Conservation (phyloP, 2,113 vertebrate species). For the Labeo catla region DNA sequence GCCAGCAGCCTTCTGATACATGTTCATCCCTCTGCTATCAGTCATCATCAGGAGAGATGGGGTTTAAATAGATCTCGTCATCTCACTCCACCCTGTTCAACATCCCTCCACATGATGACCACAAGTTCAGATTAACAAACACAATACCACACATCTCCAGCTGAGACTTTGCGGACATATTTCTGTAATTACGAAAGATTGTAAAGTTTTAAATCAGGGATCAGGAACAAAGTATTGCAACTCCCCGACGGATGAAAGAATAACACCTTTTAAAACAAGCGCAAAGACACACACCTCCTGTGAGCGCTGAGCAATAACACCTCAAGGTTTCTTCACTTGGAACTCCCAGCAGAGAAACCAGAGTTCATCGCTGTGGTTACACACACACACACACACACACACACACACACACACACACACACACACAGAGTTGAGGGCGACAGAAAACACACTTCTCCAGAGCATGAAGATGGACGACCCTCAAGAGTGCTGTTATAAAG, state of each 20-base stretch:
- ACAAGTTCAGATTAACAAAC: constrained; percentile 28
- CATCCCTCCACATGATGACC: not conserved
- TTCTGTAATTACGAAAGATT: constrained; percentile 53
- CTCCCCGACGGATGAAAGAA: constrained; percentile 42
- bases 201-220: constrained; percentile 46
- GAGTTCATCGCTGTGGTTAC: constrained; percentile 39
- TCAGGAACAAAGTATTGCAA: constrained; percentile 46
- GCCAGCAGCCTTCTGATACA: constrained; percentile 26
- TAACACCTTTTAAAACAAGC: constrained; percentile 44
- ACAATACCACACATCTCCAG: constrained; percentile 1
- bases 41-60: constrained; percentile 44
- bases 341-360: constrained; percentile 53
- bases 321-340: constrained; percentile 46
- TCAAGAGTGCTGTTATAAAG: constrained; percentile 44
- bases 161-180: constrained; percentile 40
- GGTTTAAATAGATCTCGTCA: constrained; percentile 45
- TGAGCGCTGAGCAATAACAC: constrained; percentile 26
- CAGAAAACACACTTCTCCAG: constrained; percentile 39
- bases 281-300: constrained; percentile 27
- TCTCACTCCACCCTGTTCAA: constrained; percentile 51
- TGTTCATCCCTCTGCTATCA: constrained; percentile 15
- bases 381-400: constrained; percentile 22
- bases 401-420: constrained; percentile 24
- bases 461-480: constrained; percentile 48
- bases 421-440: constrained; percentile 37